These are phyloP conservation scores for Hirtodrosophila cameraria DNA, from an alignment of 2,888 invertebrate genomes.

Conservation along the genomic window DNA sequence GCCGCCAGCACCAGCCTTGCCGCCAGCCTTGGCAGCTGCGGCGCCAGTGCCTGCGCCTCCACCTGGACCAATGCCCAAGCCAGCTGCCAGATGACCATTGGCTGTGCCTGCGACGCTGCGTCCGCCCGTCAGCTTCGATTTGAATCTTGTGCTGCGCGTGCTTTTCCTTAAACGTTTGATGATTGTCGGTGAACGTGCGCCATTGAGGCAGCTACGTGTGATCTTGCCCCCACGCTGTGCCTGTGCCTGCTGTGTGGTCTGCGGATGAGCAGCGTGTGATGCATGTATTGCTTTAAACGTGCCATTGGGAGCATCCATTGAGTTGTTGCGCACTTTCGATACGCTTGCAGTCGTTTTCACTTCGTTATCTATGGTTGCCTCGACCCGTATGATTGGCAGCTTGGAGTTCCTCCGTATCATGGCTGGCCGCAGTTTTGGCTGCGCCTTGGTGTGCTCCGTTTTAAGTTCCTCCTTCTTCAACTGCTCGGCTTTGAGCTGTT, in stretches of 20 bases:
- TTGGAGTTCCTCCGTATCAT: background rate
- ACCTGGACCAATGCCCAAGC: background rate
- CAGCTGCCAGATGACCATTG: conserved; percentile 19
- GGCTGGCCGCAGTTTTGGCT: background rate
- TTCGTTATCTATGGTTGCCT: too few relatives aligned
- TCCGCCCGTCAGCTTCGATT: conserved; percentile 51
- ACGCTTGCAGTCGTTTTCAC: too few relatives aligned
- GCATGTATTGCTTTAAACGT: background rate
- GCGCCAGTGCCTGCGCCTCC: conserved; percentile 4
- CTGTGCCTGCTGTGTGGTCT: background rate
- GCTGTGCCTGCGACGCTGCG: conserved; percentile 1
- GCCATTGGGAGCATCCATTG: background rate
- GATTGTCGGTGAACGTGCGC: conserved; percentile 55
- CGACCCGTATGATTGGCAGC: background rate
- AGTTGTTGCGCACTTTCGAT: background rate
- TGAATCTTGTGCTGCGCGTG: conserved; percentile 67
- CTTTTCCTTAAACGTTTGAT: conserved; percentile 66
- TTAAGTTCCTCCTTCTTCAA: background rate
- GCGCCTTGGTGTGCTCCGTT: background rate
- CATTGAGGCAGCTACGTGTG: conserved; percentile 61
- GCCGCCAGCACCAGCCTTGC: conserved; percentile 35
- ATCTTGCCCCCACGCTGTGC: conserved; percentile 42
- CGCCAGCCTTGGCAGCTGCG: conserved; percentile 26
- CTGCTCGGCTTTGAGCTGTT: too few relatives aligned
- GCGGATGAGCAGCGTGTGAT: too few relatives aligned